Base-by-base conservation (phyloP, 2,888 invertebrate species). In the Nephrotoma guestfalica region DNA sequence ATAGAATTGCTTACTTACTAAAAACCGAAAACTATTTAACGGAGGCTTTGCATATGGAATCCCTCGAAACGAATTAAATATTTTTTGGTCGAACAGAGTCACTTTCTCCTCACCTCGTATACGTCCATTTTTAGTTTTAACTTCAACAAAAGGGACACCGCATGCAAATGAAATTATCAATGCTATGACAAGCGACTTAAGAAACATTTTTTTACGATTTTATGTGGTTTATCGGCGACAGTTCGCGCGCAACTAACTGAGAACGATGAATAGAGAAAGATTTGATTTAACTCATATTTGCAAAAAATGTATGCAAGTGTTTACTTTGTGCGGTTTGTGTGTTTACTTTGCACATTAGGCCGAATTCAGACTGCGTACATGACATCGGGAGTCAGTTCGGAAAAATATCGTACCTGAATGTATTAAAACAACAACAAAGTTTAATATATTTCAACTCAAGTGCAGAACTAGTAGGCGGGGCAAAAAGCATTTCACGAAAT, bases 11-110 rank as follows among this genome's bases (percentile, higher is more conserved):
- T 15, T 6, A 84, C 84, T 84, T 84, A 84, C 84, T 84, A 84
- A 41, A 84, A 84, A 84, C n/a, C 84, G n/a, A 1, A 84, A 15
- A 6, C 13, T n/a, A 84, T 42, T 42, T 42, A 84, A 41, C 7
- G 84, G 84, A 41, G 84, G 84, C 13, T 84, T 84, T 2, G 84
- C 84, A 84, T 84, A 84, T 41, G 84, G 84, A 84, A 84, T 84
- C 18, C 84, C 84, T 15, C 84, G 84, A n/a, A 84, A 84, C 15
- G 84, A 84, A 15, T 41, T 41, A 42, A 41, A 84, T 42, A 41
- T n/a, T 41, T 41, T 84, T 84, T 84, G 2, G 5, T 84, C 42
- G 41, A 84, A 84, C 6, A 84, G n/a, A 2, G 84, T 84, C 6
- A 84, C n/a, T 84, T 84, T 84, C 15, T 84, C 41, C 41, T 84